Conservation (phyloP, 2,888 invertebrate genomes). For the Caenorhabditis sp. region DNA sequence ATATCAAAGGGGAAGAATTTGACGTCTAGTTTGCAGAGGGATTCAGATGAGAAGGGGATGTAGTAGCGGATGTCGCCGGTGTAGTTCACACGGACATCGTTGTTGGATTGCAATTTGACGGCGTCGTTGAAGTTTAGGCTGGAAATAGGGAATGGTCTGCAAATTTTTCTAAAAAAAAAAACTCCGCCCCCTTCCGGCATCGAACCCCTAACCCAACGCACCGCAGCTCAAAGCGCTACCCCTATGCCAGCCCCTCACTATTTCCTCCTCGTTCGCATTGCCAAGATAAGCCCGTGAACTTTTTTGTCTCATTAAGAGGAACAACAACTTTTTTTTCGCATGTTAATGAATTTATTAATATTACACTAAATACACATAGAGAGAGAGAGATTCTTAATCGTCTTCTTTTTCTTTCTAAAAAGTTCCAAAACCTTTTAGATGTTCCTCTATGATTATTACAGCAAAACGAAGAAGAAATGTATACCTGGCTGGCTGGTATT, state of each 20-base stretch:
- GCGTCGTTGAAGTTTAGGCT: slow-evolving; percentile 67
- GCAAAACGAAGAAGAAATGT: neutral
- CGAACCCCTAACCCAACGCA: slow-evolving; percentile 15
- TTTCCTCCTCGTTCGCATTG: too few species aligned
- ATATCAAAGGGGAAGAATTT: slow-evolving; percentile 71
- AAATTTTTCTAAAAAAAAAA: neutral
- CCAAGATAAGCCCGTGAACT: slow-evolving; percentile 11
- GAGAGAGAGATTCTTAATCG: too few species aligned
- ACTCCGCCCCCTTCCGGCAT: neutral
- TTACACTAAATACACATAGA: too few species aligned
- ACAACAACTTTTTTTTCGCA: slow-evolving; percentile 2
- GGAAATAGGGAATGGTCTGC: slow-evolving; percentile 16
- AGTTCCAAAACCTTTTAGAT: too few species aligned
- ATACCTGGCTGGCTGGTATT: too few species aligned
- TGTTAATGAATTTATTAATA: too few species aligned
- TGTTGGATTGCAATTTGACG: slow-evolving; percentile 68
- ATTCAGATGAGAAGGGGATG: slow-evolving; percentile 66
- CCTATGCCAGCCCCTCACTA: neutral
- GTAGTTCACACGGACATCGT: slow-evolving; percentile 69
- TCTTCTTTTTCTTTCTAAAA: too few species aligned
- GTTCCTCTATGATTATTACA: slow-evolving; percentile 6
- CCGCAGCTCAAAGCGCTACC: too few species aligned
- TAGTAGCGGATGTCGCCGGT: slow-evolving; percentile 70
- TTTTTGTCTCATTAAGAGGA: slow-evolving; percentile 10
- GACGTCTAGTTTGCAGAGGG: slow-evolving; percentile 68